Conservation (phyloP, 2,888 invertebrate species). For the Yponomeuta plumbellus region DNA sequence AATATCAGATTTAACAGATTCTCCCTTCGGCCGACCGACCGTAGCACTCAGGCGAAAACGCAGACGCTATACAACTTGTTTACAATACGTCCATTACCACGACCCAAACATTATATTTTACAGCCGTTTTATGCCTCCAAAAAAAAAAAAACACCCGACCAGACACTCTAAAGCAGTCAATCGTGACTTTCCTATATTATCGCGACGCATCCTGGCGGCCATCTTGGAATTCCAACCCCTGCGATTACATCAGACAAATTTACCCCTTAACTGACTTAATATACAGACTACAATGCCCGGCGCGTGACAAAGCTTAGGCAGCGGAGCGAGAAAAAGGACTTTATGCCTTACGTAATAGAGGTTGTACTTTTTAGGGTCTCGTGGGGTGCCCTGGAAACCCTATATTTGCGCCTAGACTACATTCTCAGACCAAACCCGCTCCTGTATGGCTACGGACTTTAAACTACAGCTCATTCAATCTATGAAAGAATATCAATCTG, state of each 20-base stretch:
- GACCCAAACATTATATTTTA: slow-evolving; percentile 16
- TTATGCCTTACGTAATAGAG: slow-evolving; percentile 42
- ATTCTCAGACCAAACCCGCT: too few species aligned
- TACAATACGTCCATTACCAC: not conserved
- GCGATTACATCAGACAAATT: slow-evolving; percentile 36
- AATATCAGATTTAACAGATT: too few species aligned
- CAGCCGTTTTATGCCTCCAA: not conserved
- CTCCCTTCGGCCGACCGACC: too few species aligned
- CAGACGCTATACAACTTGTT: not conserved
- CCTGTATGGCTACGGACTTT: too few species aligned
- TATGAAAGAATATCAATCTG: too few species aligned
- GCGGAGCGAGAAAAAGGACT: slow-evolving; percentile 38
- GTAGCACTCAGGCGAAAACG: not conserved
- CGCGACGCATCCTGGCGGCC: slow-evolving; percentile 55
- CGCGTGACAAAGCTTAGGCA: slow-evolving; percentile 20
- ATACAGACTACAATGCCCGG: slow-evolving; percentile 38
- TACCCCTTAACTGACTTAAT: slow-evolving; percentile 35
- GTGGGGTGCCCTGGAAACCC: not conserved
- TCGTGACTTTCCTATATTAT: slow-evolving; percentile 58
- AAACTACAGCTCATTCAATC: too few species aligned
- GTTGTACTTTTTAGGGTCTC: slow-evolving; percentile 31
- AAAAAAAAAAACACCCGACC: slow-evolving; percentile 15
- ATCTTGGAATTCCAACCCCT: slow-evolving; percentile 58
- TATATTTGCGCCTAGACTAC: not conserved
- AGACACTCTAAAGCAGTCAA: slow-evolving; percentile 60